These are phyloP conservation scores for Tachypleus tridentatus DNA, from an alignment of 1,140 invertebrate genomes.

Conservation along the genomic window DNA sequence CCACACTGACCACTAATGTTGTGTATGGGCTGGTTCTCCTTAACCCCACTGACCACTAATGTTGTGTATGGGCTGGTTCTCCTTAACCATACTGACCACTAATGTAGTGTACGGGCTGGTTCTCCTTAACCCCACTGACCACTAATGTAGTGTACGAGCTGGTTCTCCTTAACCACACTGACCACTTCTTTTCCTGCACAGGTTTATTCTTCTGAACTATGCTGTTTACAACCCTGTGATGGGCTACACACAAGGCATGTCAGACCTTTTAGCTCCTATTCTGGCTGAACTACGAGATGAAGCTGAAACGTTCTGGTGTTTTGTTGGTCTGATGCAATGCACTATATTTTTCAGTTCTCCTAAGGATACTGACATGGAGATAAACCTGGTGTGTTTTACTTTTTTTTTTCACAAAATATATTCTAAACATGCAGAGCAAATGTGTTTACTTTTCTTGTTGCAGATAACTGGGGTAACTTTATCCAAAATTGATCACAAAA, in stretches of 20 bases:
- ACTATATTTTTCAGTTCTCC: constrained; percentile 81
- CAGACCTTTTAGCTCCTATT: constrained; percentile 75
- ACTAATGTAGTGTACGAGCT: too few relatives aligned
- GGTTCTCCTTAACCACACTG: too few relatives aligned
- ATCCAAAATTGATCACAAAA: background rate
- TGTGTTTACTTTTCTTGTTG: constrained; percentile 3
- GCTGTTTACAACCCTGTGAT: constrained; percentile 72
- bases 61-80: too few relatives aligned
- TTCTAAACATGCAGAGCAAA: background rate
- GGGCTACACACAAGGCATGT: constrained; percentile 81
- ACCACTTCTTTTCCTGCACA: constrained; percentile 28
- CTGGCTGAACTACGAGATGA: constrained; percentile 76
- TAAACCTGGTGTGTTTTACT: constrained; percentile 53
- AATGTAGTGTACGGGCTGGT: too few relatives aligned
- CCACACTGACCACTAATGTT: too few relatives aligned
- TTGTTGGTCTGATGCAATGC: constrained; percentile 82
- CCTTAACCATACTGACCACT: too few relatives aligned
- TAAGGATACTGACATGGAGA: constrained; percentile 85
- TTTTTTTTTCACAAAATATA: constrained; percentile 5
- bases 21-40: too few relatives aligned
- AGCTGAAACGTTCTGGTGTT: constrained; percentile 86
- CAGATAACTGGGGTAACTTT: constrained; percentile 11
- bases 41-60: too few relatives aligned
- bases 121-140: too few relatives aligned
- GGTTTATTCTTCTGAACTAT: constrained; percentile 81